Conservation (phyloP, 2,113 vertebrate species). For the Charadrius vociferus region DNA sequence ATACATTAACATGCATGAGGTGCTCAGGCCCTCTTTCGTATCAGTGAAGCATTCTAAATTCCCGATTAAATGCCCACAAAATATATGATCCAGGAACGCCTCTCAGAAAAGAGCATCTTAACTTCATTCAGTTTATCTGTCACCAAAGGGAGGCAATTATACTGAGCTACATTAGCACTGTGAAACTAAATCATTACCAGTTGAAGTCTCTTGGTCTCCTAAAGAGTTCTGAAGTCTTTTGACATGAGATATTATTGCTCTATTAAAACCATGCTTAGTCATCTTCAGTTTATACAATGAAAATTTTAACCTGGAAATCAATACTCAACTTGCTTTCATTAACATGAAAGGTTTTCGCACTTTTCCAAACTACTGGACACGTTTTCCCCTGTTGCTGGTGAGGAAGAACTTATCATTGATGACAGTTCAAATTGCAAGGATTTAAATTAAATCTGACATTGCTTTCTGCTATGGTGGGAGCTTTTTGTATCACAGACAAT, state of each 20-base stretch:
- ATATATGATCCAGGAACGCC: neutral
- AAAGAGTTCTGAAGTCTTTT: neutral
- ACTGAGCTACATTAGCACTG: neutral
- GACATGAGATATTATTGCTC: neutral
- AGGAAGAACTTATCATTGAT: neutral
- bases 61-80: neutral
- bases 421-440: constrained; percentile 1
- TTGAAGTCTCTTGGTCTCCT: neutral
- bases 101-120: neutral
- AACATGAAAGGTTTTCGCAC: neutral
- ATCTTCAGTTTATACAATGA: neutral
- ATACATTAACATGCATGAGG: neutral
- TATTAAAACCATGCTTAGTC: neutral
- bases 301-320: constrained; percentile 20
- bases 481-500: neutral
- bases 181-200: neutral
- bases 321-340: neutral
- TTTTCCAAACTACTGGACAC: neutral
- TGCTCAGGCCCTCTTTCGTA: neutral
- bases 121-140: neutral
- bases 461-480: neutral
- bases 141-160: neutral
- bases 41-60: neutral
- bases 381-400: neutral
- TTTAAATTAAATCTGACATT: constrained; percentile 31